Evolutionary conservation across 1,140 invertebrate genomes (phyloP), one percentile per base, ranked within the genome.

Genomic region (Conopomorpha cramerella): DNA sequence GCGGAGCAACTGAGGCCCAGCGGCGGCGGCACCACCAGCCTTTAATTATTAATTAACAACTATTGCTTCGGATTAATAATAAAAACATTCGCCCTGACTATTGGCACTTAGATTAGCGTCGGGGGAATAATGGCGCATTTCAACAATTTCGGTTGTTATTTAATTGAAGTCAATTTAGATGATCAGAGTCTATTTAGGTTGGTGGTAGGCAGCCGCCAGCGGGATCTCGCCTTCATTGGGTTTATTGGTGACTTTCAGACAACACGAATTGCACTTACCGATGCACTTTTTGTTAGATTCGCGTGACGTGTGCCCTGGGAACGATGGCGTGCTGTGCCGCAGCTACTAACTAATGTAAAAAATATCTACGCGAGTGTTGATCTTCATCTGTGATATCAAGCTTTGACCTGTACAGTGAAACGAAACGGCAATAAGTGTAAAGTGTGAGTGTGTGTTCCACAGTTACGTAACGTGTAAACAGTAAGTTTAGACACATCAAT

Each of bases 151-250:
- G 70, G 70, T 76, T 76, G 71, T 76, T 76, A 76, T 76, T 76
- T 76, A 76, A 76, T 76, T 76, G 71, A 76, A 76, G 71, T 76
- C 71, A 76, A 76, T 76, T 76, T 76, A 76, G 67, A 76, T 72
- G 71, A 76, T 76, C 71, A 76, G 67, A 76, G 65, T 76, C 71
- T 76, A 76, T 76, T 76, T 76, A 76, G 71, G 71, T 76, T 76
- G 71, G 64, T 71, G 71, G 66, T 72, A 67, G 63, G 64, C 60
- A 58, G 19, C 70, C 67, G 67, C 52, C 62, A 64, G 50, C 58
- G 67, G 65, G 71, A 72, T 72, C 64, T 67, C 71, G 72, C 60
- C 71, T 76, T 76, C 71, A 76, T 76, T 76, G 71, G 71, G 71
- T 60, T 76, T 65, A 76, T 76, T 76, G 71, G 71, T 65, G 67